Evolutionary conservation across 2,797 vertebrate genomes (phyloP).

Genomic region (Crocodylus rhombifer): DNA sequence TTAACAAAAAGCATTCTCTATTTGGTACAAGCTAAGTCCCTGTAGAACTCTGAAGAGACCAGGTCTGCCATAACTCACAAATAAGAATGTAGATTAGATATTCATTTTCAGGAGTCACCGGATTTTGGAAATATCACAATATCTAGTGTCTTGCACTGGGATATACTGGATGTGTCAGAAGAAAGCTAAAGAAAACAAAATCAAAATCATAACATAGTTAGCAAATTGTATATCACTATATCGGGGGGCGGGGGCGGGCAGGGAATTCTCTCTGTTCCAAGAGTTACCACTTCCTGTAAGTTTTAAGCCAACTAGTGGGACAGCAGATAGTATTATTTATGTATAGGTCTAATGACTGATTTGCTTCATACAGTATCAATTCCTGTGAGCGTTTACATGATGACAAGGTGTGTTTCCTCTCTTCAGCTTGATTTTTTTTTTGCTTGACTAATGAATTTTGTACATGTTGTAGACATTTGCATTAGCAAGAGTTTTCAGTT

Average conservation of each 20-base stretch:
- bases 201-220: neutral
- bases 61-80: too few relatives aligned
- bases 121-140: too few relatives aligned
- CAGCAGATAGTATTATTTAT: neutral
- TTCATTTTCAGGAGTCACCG: too few relatives aligned
- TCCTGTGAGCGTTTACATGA: neutral
- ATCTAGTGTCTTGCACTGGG: too few relatives aligned
- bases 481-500: neutral
- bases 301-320: neutral
- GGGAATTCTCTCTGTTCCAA: constrained; percentile 29
- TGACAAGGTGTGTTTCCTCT: too few relatives aligned
- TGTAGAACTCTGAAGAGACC: too few relatives aligned
- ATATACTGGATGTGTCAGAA: neutral
- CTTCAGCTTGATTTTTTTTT: neutral
- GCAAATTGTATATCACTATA: neutral
- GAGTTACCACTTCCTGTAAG: constrained; percentile 9
- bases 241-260: neutral
- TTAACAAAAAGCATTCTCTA: too few relatives aligned
- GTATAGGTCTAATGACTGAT: neutral
- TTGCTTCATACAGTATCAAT: neutral
- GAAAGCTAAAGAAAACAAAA: constrained; percentile 6
- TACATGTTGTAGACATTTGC: neutral
- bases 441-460: neutral
- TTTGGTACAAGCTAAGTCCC: too few relatives aligned
- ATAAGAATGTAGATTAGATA: too few relatives aligned